Conservation (phyloP, 2,113 vertebrate species). For the Puffinus mauretanicus region DNA sequence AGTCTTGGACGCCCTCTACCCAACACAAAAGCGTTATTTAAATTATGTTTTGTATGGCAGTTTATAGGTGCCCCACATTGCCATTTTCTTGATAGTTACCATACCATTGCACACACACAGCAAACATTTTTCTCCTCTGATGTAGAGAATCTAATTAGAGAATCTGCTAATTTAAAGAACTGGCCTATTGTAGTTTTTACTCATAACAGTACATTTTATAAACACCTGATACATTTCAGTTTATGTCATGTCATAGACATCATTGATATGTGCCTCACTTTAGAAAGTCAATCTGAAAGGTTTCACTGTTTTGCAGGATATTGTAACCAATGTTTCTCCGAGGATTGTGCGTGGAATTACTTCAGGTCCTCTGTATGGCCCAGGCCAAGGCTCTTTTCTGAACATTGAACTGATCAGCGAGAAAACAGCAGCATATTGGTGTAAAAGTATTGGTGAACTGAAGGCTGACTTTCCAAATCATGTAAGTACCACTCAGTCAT, state of each 20-base stretch:
- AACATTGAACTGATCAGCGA: slow-evolving; percentile 95
- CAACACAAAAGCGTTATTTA: background rate
- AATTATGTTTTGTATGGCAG: background rate
- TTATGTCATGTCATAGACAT: background rate
- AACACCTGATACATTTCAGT: background rate
- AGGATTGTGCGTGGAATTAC: slow-evolving; percentile 91
- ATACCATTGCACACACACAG: background rate
- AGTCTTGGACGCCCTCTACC: background rate
- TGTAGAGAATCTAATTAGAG: background rate
- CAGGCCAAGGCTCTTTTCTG: slow-evolving; percentile 88
- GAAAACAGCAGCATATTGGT: slow-evolving; percentile 93
- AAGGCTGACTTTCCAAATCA: slow-evolving; percentile 89
- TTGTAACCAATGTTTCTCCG: slow-evolving; percentile 93
- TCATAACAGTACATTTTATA: background rate
- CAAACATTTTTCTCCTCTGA: background rate
- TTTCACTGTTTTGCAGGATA: slow-evolving; percentile 77
- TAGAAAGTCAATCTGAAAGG: background rate
- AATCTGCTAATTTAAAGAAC: background rate
- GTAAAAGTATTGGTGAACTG: slow-evolving; percentile 82
- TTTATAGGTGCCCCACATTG: background rate
- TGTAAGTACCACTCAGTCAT: slow-evolving; percentile 71
- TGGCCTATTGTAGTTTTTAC: background rate
- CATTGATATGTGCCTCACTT: background rate
- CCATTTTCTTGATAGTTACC: background rate
- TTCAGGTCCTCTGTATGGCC: slow-evolving; percentile 84